These are phyloP conservation scores for Noctilio leporinus DNA, from an alignment of 2,113 vertebrate species.

Conservation along the genomic window DNA sequence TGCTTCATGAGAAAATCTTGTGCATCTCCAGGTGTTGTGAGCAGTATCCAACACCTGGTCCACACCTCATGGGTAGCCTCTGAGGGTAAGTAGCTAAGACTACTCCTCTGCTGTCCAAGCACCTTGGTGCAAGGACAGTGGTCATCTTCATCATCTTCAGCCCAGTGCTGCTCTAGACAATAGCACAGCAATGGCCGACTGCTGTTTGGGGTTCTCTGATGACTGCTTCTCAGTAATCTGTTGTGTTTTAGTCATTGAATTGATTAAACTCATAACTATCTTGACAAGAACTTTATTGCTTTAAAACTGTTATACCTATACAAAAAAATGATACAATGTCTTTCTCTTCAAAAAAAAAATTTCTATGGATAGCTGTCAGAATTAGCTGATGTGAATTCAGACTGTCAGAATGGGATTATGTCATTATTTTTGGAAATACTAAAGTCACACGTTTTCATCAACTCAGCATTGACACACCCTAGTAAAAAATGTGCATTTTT, in stretches of 20 bases:
- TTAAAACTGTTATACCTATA: constrained; percentile 55
- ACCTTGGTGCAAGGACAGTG: constrained; percentile 83
- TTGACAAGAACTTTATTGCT: constrained; percentile 20
- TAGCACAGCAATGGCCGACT: constrained; percentile 79
- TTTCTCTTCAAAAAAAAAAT: background rate
- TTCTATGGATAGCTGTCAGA: background rate
- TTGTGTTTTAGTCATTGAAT: constrained; percentile 68
- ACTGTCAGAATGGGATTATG: background rate
- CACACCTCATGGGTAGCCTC: constrained; percentile 88
- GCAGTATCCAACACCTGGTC: constrained; percentile 84
- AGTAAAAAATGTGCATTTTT: constrained; percentile 48
- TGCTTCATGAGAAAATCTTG: constrained; percentile 87
- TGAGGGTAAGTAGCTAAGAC: constrained; percentile 87
- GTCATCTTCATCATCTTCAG: constrained; percentile 83
- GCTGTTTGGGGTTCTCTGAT: constrained; percentile 71
- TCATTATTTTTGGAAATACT: background rate
- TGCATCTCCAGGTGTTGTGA: constrained; percentile 89
- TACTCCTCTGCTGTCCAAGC: constrained; percentile 85
- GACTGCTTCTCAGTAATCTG: constrained; percentile 64
- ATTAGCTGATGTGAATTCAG: background rate
- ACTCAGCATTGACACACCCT: background rate
- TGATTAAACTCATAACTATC: constrained; percentile 50
- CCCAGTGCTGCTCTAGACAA: constrained; percentile 82
- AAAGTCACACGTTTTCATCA: background rate
- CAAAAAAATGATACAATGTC: constrained; percentile 29